Percentiles rank a stretch among this genome's conserved stretches.
Conservation (phyloP, 2,797 vertebrate genomes). For the Crax fasciolata region DNA sequence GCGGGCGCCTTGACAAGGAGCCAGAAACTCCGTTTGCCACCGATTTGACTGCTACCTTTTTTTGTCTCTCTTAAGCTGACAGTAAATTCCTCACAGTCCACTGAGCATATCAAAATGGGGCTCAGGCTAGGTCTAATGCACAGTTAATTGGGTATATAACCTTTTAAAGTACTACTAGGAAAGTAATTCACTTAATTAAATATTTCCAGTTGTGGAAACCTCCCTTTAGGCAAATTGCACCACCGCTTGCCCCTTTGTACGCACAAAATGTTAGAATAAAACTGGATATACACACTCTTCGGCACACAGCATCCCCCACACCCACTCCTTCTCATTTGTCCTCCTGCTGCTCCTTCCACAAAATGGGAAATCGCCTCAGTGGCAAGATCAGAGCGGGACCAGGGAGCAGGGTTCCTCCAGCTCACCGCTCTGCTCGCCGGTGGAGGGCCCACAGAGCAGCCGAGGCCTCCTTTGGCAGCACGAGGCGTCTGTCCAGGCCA, state of each 20-base stretch:
- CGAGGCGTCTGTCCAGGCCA: not conserved
- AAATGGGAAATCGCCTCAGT: not conserved
- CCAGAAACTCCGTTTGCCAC: slow-evolving; percentile 59
- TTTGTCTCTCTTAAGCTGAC: slow-evolving; percentile 52
- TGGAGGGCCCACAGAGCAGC: not conserved
- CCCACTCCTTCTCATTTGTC: not conserved
- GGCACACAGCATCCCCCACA: not conserved
- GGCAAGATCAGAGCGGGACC: not conserved
- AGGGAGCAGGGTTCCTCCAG: not conserved
- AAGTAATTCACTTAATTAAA: slow-evolving; percentile 72
- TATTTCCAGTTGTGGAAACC: slow-evolving; percentile 60
- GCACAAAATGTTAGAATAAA: not conserved
- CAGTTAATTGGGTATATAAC: slow-evolving; percentile 26
- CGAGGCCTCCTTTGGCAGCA: not conserved
- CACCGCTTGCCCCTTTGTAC: not conserved
- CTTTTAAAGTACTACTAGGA: slow-evolving; percentile 70
- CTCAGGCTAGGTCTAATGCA: slow-evolving; percentile 29
- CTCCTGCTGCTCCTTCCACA: not conserved
- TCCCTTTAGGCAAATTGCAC: slow-evolving; percentile 9
- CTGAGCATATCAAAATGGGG: slow-evolving; percentile 38
- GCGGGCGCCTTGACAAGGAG: slow-evolving; percentile 63
- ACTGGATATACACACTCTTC: not conserved
- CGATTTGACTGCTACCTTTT: slow-evolving; percentile 53
- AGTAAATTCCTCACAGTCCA: slow-evolving; percentile 74
- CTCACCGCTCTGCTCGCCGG: not conserved